Percentiles rank a stretch among this genome's conserved stretches.
These are phyloP conservation scores for Alviniconcha marisindica DNA, from an alignment of 1,140 invertebrate species.

Conservation along the genomic window DNA sequence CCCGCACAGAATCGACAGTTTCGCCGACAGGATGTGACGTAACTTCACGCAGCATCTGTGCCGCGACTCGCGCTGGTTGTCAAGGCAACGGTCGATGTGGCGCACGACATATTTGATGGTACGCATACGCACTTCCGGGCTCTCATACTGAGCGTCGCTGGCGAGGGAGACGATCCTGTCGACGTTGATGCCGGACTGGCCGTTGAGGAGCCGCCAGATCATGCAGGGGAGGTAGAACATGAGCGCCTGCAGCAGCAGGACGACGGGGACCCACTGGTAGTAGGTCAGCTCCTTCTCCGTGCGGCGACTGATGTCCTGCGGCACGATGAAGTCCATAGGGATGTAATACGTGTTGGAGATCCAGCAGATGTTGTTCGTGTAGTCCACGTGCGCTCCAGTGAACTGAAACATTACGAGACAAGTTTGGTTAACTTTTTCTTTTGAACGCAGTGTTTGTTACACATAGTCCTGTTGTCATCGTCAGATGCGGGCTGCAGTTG, in stretches of 20 bases:
- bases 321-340: constrained; percentile 66
- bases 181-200: constrained; percentile 77
- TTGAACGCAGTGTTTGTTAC: no score
- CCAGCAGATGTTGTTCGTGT: constrained; percentile 75
- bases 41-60: constrained; percentile 70
- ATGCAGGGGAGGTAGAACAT: constrained; percentile 80
- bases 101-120: constrained; percentile 74
- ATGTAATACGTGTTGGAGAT: constrained; percentile 77
- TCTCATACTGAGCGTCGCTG: constrained; percentile 68
- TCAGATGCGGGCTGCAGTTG: no score
- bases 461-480: no score
- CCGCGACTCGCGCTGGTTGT: constrained; percentile 72
- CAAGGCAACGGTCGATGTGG: constrained; percentile 74
- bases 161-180: constrained; percentile 70
- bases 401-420: constrained; percentile 67
- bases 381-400: constrained; percentile 76
- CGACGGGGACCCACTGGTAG: constrained; percentile 80
- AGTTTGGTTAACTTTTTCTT: no score
- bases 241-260: constrained; percentile 78
- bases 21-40: constrained; percentile 70
- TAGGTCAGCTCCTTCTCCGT: constrained; percentile 75
- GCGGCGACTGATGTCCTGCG: constrained; percentile 56
- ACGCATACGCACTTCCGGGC: constrained; percentile 70
- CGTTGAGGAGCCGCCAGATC: constrained; percentile 78
- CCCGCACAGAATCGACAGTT: constrained; percentile 73